These are phyloP conservation scores for Labroides dimidiatus DNA, from an alignment of 2,797 vertebrate genomes.

Conservation along the genomic window DNA sequence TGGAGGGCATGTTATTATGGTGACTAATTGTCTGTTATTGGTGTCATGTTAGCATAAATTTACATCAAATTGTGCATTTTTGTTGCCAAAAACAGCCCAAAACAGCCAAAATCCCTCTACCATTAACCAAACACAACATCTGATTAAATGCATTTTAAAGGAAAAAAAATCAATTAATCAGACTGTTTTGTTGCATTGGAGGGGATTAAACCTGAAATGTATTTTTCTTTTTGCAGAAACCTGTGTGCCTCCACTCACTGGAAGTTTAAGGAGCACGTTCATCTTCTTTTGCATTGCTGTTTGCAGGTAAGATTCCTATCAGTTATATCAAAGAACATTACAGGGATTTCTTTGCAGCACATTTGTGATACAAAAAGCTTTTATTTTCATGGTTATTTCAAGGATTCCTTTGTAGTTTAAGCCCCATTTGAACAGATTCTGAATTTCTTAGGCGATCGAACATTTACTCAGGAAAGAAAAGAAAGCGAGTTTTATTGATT, in stretches of 20 bases:
- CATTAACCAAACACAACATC: no score
- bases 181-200: no score
- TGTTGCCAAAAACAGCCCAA: no score
- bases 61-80: no score
- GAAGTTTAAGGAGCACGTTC: neutral
- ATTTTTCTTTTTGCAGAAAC: neutral
- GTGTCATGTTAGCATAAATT: no score
- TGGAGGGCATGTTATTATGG: no score
- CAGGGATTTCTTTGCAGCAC: neutral
- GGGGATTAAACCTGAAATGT: neutral
- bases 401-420: slow-evolving; percentile 2
- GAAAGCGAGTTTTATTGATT: neutral
- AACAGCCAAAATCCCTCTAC: no score
- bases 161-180: no score
- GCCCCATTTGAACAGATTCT: neutral
- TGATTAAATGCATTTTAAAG: no score
- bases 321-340: no score
- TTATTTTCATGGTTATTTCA: slow-evolving; percentile 2
- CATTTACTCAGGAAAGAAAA: neutral
- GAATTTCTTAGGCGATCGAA: neutral
- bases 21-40: no score
- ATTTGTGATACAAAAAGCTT: neutral
- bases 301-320: neutral
- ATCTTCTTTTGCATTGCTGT: neutral
- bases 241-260: neutral